These are phyloP conservation scores for Apeltes quadracus DNA, from an alignment of 2,113 vertebrate genomes.

Conservation along the genomic window DNA sequence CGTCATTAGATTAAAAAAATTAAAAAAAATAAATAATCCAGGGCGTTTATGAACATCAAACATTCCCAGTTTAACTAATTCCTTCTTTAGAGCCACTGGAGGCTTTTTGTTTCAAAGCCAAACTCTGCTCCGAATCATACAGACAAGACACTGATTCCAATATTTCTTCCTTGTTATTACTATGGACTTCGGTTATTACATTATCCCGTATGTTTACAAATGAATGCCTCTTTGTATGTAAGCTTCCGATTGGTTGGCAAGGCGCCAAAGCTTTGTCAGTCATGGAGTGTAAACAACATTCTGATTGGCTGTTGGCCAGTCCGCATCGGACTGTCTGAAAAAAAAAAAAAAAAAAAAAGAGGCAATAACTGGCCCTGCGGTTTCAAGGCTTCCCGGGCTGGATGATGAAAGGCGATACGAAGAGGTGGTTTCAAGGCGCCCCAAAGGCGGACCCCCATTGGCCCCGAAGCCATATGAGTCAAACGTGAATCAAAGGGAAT, in stretches of 20 bases:
- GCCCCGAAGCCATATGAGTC: conserved; percentile 86
- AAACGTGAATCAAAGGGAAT: conserved; percentile 89
- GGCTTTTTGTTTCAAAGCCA: conserved; percentile 21
- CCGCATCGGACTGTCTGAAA: conserved; percentile 90
- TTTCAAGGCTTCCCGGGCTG: conserved; percentile 90
- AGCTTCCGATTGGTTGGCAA: conserved; percentile 86
- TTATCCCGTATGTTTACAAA: conserved; percentile 73
- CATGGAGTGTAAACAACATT: conserved; percentile 96
- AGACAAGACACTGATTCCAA: conserved; percentile 45
- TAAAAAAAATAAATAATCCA: background rate
- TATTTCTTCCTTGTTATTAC: conserved; percentile 48
- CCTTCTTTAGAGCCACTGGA: conserved; percentile 1
- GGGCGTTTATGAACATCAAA: conserved; percentile 13
- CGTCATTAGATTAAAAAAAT: background rate
- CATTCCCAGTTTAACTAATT: background rate
- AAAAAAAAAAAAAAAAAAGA: conserved; percentile 64
- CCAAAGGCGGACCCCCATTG: conserved; percentile 86
- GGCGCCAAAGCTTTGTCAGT: conserved; percentile 88
- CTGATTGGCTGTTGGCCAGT: conserved; percentile 96
- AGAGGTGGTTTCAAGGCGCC: conserved; percentile 89
- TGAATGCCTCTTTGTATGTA: conserved; percentile 38
- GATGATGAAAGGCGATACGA: conserved; percentile 91
- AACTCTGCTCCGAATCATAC: conserved; percentile 22
- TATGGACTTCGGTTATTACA: conserved; percentile 55
- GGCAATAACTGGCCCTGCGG: conserved; percentile 92